Base-by-base conservation (phyloP, 2,797 vertebrate species). In the Apogon talboti region DNA sequence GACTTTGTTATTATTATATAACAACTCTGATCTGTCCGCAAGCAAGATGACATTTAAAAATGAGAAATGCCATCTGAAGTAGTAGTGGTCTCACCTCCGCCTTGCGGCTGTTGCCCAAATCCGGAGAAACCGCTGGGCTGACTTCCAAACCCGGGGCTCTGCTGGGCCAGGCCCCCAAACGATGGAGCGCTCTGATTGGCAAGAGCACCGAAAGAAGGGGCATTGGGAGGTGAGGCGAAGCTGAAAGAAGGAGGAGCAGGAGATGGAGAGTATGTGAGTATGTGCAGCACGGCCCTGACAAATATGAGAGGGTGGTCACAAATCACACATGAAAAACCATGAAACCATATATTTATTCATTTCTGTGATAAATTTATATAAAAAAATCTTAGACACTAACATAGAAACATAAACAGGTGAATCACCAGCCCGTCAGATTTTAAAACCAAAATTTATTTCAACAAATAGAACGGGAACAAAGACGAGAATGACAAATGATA, bases 101-200 rank as follows among this genome's bases (percentile, higher is more conserved):
- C 6, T 66, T 91, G 90, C 52, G 83, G 88, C 78, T 89, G 89
- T 7, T 92, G 91, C 58, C 95, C 96, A 71, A 99, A 98, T 61
- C 94, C 92, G 0, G 96, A 91, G 91, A 99, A 99, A n/a, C 92
- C 90, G 43, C 79, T 86, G 15, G 93, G 95, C 41, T 93, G 85
- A 60, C 87, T 92, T 0, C 96, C 96, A 37, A 95, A 95, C 0
- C 92, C 78, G 3, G 91, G 0, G 0, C 86, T 76, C 86, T 96
- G 97, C 14, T 97, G 97, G 14, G 96, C 95, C 69, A 98, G 78
- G 0, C 80, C 89, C 4, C 97, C 96, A 1, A 99, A 99, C 0
- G 96, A 93, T 0, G 95, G 96, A 0, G 93, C 67, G 1, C 81
- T 95, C 66, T 97, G 97, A 83, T 54, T 93, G 15, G 96, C 96